These are phyloP conservation scores for Apamea monoglypha DNA, from an alignment of 2,888 invertebrate species.

Conservation along the genomic window DNA sequence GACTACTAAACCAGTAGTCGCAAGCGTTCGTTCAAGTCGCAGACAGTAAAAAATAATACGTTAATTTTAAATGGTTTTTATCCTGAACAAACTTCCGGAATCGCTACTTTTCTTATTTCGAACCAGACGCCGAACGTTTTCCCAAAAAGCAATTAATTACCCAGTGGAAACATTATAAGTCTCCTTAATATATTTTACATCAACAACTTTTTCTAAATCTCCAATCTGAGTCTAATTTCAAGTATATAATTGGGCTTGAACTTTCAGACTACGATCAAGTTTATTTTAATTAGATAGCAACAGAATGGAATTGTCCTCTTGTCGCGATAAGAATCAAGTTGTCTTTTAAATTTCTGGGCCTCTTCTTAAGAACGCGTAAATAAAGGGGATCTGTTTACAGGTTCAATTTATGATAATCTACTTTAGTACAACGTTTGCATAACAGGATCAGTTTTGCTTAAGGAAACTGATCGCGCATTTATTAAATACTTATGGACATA, in stretches of 20 bases:
- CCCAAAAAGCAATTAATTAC: constrained; percentile 35
- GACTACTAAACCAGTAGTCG: not conserved
- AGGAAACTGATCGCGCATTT: constrained; percentile 39
- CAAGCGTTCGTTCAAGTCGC: too few relatives aligned
- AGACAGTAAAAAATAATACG: not conserved
- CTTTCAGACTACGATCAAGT: constrained; percentile 61
- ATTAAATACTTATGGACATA: not conserved
- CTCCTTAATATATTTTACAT: constrained; percentile 38
- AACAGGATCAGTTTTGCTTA: constrained; percentile 27
- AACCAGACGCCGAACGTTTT: constrained; percentile 1
- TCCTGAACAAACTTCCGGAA: constrained; percentile 28
- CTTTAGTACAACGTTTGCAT: constrained; percentile 34
- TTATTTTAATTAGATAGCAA: constrained; percentile 61
- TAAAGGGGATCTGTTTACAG: constrained; percentile 51
- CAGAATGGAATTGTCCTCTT: constrained; percentile 47
- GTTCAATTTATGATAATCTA: constrained; percentile 56
- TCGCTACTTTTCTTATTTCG: not conserved
- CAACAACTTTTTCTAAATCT: constrained; percentile 51
- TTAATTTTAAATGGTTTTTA: not conserved
- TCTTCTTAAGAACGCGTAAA: constrained; percentile 39
- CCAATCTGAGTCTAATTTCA: constrained; percentile 47
- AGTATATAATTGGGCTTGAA: constrained; percentile 62
- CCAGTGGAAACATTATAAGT: constrained; percentile 21
- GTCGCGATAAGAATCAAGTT: constrained; percentile 51
- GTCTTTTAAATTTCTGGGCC: constrained; percentile 37